These are phyloP conservation scores for Pangasius macronema DNA, from an alignment of 2,797 vertebrate genomes.

Conservation along the genomic window DNA sequence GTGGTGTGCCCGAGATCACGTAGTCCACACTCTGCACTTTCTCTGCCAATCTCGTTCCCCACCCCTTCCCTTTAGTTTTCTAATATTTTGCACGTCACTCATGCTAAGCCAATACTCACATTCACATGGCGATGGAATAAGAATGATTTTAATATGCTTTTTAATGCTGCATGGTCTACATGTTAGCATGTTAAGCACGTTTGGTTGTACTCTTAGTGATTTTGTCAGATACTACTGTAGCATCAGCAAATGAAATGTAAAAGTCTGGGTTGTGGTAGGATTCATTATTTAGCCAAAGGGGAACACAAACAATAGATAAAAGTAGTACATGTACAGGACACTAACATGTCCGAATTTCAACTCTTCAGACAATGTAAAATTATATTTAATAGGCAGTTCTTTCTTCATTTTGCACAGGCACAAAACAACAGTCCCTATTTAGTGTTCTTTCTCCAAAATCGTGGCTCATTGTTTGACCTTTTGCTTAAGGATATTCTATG, in stretches of 20 bases:
- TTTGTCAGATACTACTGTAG: neutral
- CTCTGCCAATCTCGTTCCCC: slow-evolving; percentile 11
- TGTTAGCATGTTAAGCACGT: no score
- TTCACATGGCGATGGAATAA: neutral
- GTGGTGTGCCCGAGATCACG: slow-evolving; percentile 51
- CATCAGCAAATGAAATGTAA: neutral
- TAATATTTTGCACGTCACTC: neutral
- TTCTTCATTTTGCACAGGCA: neutral
- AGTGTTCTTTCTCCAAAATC: neutral
- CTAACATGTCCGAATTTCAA: neutral
- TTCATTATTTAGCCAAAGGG: neutral
- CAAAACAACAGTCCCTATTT: neutral
- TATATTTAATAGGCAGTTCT: neutral
- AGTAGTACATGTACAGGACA: neutral
- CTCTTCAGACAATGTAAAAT: neutral
- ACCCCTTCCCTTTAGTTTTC: neutral
- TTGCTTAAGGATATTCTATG: neutral
- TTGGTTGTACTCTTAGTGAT: neutral
- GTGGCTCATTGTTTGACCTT: neutral
- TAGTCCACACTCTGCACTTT: slow-evolving; percentile 40
- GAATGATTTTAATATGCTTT: neutral
- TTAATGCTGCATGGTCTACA: neutral
- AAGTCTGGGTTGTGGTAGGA: neutral
- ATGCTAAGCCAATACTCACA: slow-evolving; percentile 12
- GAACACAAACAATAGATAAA: neutral